phyloP scores from a whole-genome alignment of 1,140 invertebrate genomes.

The Drosophila albomicans region DNA sequence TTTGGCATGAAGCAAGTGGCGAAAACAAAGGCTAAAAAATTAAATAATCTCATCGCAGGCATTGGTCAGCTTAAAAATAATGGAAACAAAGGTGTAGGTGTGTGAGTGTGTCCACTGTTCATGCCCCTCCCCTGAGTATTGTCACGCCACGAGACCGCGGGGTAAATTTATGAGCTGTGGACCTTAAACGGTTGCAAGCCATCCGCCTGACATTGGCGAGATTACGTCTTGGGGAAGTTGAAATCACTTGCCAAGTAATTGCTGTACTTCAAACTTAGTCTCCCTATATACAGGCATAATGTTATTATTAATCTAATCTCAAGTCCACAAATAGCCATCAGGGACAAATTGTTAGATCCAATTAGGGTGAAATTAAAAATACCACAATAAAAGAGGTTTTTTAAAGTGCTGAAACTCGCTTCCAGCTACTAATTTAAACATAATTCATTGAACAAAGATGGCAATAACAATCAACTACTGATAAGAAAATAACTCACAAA shows the following conservation, averaged over 20 bases:
- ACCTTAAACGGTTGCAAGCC: constrained; percentile 16
- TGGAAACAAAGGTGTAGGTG: constrained; percentile 1
- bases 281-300: not conserved
- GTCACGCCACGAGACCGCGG: constrained; percentile 11
- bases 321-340: not conserved
- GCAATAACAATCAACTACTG: not conserved
- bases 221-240: constrained; percentile 15
- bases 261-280: not conserved
- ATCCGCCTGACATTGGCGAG: constrained; percentile 9
- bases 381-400: not conserved
- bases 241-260: constrained; percentile 9
- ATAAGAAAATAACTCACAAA: not conserved
- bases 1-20: constrained; percentile 10
- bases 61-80: constrained; percentile 37
- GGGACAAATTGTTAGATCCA: not conserved
- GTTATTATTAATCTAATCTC: constrained; percentile 16
- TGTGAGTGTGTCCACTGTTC: constrained; percentile 1
- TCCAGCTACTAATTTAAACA: too few species aligned
- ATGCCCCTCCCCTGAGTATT: not conserved
- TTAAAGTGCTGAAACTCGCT: not conserved
- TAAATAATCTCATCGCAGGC: constrained; percentile 55
- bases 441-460: not conserved
- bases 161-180: constrained; percentile 19
- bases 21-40: constrained; percentile 49
- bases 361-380: not conserved